A percentile compares a stretch with the other conserved stretches of the same genome.
phyloP scores from a whole-genome alignment of 2,888 invertebrate species.

The Himalopsyche anomala region DNA sequence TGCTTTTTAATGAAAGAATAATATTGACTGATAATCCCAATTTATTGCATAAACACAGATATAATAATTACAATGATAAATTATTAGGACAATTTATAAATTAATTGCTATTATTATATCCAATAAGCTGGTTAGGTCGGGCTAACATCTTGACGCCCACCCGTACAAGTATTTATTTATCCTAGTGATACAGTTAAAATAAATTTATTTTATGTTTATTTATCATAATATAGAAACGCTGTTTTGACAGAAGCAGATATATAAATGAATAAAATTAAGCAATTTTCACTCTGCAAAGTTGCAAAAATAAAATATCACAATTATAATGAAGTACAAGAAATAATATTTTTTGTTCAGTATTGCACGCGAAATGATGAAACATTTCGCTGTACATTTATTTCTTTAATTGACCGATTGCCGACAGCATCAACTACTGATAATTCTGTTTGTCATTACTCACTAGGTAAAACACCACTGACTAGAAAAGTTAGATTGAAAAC shows the following conservation, averaged over 20 bases:
- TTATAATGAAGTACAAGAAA: no score
- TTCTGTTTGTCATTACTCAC: no score
- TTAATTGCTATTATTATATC: conserved; percentile 63
- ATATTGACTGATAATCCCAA: conserved; percentile 58
- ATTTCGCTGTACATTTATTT: no score
- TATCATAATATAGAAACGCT: conserved; percentile 8
- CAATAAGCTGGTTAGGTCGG: conserved; percentile 63
- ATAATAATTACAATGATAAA: conserved; percentile 59
- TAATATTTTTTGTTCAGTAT: no score
- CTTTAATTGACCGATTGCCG: no score
- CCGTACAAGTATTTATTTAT: conserved; percentile 53
- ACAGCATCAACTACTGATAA: no score
- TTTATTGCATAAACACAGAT: conserved; percentile 66
- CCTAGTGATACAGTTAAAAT: conserved; percentile 62
- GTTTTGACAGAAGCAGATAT: conserved; percentile 38
- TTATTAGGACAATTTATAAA: conserved; percentile 61
- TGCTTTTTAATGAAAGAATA: conserved; percentile 6
- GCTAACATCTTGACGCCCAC: conserved; percentile 62
- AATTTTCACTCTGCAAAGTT: not conserved
- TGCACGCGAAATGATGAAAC: no score
- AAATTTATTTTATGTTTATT: conserved; percentile 27
- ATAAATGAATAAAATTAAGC: not conserved
- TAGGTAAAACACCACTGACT: no score
- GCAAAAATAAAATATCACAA: no score
- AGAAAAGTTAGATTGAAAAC: no score